Evolutionary conservation across 2,113 vertebrate genomes (phyloP).

Genomic region (Lichenostomus cassidix): DNA sequence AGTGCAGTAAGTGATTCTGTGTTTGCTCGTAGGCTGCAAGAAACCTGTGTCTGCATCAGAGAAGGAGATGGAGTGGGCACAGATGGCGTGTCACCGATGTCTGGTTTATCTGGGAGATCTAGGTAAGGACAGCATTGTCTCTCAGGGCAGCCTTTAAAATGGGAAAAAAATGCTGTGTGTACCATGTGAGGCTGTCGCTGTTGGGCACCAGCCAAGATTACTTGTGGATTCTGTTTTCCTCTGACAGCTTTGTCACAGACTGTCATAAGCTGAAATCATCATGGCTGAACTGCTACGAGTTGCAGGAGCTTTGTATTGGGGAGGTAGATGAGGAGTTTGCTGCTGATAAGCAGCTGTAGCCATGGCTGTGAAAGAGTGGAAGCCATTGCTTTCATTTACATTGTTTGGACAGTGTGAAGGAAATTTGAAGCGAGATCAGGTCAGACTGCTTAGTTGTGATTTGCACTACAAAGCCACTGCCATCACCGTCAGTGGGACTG

Average conservation of each 20-base stretch:
- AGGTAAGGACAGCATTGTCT: conserved; percentile 74
- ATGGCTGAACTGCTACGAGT: fast-evolving
- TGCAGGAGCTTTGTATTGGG: not conserved
- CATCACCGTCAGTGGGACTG: not conserved
- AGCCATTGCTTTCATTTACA: not conserved
- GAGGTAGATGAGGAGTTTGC: not conserved
- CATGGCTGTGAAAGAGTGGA: not conserved
- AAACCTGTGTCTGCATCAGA: conserved; percentile 89
- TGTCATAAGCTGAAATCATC: not conserved
- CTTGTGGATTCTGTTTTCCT: not conserved
- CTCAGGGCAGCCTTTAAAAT: not conserved
- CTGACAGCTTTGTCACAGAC: not conserved
- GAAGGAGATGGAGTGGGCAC: conserved; percentile 99
- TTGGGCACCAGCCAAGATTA: not conserved
- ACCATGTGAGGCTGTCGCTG: fast-evolving
- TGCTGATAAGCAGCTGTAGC: not conserved
- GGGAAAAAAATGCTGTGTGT: not conserved
- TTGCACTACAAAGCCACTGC: not conserved
- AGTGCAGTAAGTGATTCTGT: fast-evolving
- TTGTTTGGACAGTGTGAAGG: not conserved
- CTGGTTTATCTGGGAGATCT: conserved; percentile 96
- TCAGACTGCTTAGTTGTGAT: not conserved
- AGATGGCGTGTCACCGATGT: conserved; percentile 96
- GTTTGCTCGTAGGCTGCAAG: conserved; percentile 81
- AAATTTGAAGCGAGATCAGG: not conserved